Evolutionary conservation across 2,797 vertebrate species (phyloP).

Genomic region (Coccyzus lansbergi): DNA sequence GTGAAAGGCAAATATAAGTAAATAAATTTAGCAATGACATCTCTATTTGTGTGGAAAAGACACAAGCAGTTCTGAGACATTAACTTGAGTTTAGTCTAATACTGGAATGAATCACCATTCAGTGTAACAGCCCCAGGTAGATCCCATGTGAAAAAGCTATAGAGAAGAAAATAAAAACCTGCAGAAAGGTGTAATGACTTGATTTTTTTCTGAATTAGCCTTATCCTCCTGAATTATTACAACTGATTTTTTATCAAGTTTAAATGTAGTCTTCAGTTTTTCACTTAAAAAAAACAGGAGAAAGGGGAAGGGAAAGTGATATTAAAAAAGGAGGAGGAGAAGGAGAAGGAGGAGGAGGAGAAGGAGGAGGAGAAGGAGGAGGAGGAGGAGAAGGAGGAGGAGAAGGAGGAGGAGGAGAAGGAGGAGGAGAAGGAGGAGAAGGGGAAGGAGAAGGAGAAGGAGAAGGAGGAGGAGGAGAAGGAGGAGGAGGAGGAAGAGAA

Average conservation of each 20-base stretch:
- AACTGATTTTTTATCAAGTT: background rate
- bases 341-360: too few species aligned
- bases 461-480: too few species aligned
- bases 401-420: too few species aligned
- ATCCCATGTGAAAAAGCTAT: background rate
- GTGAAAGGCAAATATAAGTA: background rate
- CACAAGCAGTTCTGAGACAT: background rate
- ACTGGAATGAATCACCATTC: background rate
- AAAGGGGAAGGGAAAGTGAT: too few species aligned
- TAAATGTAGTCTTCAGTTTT: background rate
- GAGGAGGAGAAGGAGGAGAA: too few species aligned
- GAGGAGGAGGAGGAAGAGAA: too few species aligned
- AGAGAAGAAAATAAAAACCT: background rate
- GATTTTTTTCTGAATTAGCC: background rate
- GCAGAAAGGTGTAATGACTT: background rate
- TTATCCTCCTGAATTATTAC: background rate
- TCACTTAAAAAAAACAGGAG: background rate
- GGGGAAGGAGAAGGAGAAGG: too few species aligned
- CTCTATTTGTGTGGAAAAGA: background rate
- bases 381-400: too few species aligned
- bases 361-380: too few species aligned
- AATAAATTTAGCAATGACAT: background rate
- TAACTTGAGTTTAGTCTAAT: background rate
- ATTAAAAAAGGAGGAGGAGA: too few species aligned
- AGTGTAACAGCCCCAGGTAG: background rate